Evolutionary conservation across 2,888 invertebrate genomes (phyloP), one percentile per base, ranked within the genome.

Genomic region (Ommatoiulus sabulosus): DNA sequence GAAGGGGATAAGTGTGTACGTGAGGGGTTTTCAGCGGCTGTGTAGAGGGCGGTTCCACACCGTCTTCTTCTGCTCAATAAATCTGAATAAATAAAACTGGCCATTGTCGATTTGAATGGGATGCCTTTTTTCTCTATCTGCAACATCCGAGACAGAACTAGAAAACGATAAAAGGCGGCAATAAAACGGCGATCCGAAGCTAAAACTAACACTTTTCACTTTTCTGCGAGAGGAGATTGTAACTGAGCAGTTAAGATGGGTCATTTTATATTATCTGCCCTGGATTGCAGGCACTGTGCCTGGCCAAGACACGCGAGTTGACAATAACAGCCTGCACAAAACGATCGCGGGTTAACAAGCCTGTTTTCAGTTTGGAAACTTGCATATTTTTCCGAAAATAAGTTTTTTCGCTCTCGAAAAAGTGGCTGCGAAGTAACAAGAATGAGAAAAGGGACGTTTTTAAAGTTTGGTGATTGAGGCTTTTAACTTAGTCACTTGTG

Each of bases 21-120:
- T 35, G 44, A 85, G 44, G 85, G 44, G 44, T 85, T 85, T 44
- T 85, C 43, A 85, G 44, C n/a, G 85, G 44, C 10, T 35, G 85
- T 85, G 43, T 44, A 44, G 44, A 35, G 44, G 43, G 44, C 15
- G 85, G 43, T 43, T 85, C 24, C 85, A 44, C 44, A 63, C 44
- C 87, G 52, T 46, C 52, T 46, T 87, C 87, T 87, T 87, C 87
- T 87, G 46, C 87, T 52, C 87, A 87, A 87, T 87, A 87, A 87
- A 52, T 87, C 46, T 87, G 87, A 87, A 87, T 87, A 87, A 87
- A 87, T 87, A 87, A 87, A 87, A 87, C 24, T 87, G 48, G 84
- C 44, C 84, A 84, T 44, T 84, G 84, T 84, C 43, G 84, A 44
- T 84, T 84, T 84, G 84, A 84, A 84, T 84, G 44, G 44, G 44